Conservation (phyloP, 2,113 vertebrate genomes). For the Grus americana region DNA sequence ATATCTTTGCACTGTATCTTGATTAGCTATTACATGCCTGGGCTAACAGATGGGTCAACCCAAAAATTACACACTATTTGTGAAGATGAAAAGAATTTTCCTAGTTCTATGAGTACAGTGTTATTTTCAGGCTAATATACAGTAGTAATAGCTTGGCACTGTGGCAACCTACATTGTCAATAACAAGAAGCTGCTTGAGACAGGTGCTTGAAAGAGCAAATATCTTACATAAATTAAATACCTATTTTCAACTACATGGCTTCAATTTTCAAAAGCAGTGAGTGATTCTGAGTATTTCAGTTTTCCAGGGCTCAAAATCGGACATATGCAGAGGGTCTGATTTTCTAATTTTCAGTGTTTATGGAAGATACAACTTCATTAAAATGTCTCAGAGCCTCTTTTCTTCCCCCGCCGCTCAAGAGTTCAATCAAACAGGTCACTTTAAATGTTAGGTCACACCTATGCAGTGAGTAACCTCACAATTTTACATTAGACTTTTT, state of each 20-base stretch:
- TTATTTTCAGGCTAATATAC: slow-evolving; percentile 32
- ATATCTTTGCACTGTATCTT: slow-evolving; percentile 24
- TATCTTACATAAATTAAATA: slow-evolving; percentile 22
- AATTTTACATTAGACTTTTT: background rate
- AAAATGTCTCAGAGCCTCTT: background rate
- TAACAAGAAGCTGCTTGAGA: slow-evolving; percentile 32
- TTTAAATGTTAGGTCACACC: background rate
- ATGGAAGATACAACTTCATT: background rate
- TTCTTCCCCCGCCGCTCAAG: background rate
- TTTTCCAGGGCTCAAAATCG: background rate
- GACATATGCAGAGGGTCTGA: background rate
- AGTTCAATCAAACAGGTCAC: slow-evolving; percentile 15
- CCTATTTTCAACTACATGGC: background rate
- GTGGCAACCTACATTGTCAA: background rate
- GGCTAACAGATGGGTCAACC: slow-evolving; percentile 56
- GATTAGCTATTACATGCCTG: background rate
- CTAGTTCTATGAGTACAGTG: background rate
- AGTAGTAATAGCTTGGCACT: slow-evolving; percentile 27
- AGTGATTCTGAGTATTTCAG: background rate
- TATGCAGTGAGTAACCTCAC: background rate
- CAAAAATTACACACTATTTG: slow-evolving; percentile 51
- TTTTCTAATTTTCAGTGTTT: slow-evolving; percentile 41
- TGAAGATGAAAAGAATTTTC: slow-evolving; percentile 48
- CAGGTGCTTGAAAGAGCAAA: slow-evolving; percentile 38
- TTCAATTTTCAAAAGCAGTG: slow-evolving; percentile 11